A percentile compares a stretch with the other conserved stretches of the same genome.
These are phyloP conservation scores for Melieria picta DNA, from an alignment of 2,888 invertebrate species.

Conservation along the genomic window DNA sequence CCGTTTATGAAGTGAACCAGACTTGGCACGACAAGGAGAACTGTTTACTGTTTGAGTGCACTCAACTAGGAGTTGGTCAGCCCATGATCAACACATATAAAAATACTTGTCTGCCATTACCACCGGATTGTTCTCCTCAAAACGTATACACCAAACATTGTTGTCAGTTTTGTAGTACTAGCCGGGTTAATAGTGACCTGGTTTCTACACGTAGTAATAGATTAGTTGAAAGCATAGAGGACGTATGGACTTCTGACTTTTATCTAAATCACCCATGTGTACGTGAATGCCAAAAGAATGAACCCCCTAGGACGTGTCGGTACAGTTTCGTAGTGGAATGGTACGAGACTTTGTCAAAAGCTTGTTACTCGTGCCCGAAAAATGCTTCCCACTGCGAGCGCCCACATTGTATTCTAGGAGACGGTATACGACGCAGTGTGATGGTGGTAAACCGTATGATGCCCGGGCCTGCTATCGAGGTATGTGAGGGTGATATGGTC, in stretches of 20 bases:
- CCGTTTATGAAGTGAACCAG: constrained; percentile 58
- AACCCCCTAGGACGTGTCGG: constrained; percentile 71
- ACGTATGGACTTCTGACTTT: constrained; percentile 58
- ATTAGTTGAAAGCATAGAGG: constrained; percentile 38
- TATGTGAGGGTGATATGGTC: constrained; percentile 85
- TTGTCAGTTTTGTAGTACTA: constrained; percentile 53
- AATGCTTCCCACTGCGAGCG: constrained; percentile 79
- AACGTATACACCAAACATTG: constrained; percentile 57
- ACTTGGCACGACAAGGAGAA: constrained; percentile 62
- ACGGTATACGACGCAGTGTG: constrained; percentile 80
- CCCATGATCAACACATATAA: constrained; percentile 59
- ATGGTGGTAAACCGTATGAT: constrained; percentile 85
- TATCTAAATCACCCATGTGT: constrained; percentile 69
- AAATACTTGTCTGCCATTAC: constrained; percentile 58
- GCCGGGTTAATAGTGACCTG: neutral
- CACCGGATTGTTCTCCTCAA: constrained; percentile 54
- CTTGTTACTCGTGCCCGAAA: constrained; percentile 84
- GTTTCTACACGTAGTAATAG: neutral
- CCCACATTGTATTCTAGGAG: constrained; percentile 84
- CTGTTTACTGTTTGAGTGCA: constrained; percentile 62
- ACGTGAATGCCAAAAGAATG: constrained; percentile 70
- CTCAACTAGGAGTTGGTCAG: constrained; percentile 49
- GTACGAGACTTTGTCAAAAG: constrained; percentile 88
- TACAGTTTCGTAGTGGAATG: constrained; percentile 75
- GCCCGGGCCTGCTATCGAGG: constrained; percentile 88